Conservation (phyloP, 1,140 invertebrate species). For the Physella acuta region DNA sequence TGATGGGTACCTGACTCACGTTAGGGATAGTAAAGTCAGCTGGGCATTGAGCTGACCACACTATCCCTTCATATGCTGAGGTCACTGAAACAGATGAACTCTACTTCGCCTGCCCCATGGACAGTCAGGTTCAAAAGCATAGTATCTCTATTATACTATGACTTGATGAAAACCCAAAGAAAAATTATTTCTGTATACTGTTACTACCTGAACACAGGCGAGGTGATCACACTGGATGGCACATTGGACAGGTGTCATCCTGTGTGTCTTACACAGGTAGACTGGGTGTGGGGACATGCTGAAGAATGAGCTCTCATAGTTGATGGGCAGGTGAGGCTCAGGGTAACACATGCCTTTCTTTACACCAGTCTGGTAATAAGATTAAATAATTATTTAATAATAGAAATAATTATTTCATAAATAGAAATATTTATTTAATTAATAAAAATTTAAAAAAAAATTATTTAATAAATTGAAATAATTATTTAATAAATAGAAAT, state of each 20-base stretch:
- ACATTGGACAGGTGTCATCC: slow-evolving; percentile 35
- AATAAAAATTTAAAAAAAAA: not conserved
- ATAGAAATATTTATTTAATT: too few species aligned
- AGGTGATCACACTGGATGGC: slow-evolving; percentile 44
- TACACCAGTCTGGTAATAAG: not conserved
- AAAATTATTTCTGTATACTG: too few species aligned
- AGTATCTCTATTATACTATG: too few species aligned
- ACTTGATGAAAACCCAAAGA: too few species aligned
- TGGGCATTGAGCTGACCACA: too few species aligned
- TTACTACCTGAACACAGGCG: slow-evolving; percentile 37
- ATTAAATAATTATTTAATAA: not conserved
- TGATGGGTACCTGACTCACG: too few species aligned
- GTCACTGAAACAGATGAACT: too few species aligned
- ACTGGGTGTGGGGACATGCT: slow-evolving; percentile 41
- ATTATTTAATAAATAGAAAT: too few species aligned
- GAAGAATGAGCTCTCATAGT: slow-evolving; percentile 32
- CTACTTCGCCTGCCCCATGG: too few species aligned
- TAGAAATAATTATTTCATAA: not conserved
- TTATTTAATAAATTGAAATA: not conserved
- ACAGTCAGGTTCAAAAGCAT: too few species aligned
- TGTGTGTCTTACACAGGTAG: slow-evolving; percentile 34
- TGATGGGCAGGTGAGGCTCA: slow-evolving; percentile 37
- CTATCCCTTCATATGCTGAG: too few species aligned
- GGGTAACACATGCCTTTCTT: slow-evolving; percentile 51
- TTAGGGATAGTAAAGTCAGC: too few species aligned